These are phyloP conservation scores for Ceraclea dissimilis DNA, from an alignment of 2,888 invertebrate genomes.

Conservation along the genomic window DNA sequence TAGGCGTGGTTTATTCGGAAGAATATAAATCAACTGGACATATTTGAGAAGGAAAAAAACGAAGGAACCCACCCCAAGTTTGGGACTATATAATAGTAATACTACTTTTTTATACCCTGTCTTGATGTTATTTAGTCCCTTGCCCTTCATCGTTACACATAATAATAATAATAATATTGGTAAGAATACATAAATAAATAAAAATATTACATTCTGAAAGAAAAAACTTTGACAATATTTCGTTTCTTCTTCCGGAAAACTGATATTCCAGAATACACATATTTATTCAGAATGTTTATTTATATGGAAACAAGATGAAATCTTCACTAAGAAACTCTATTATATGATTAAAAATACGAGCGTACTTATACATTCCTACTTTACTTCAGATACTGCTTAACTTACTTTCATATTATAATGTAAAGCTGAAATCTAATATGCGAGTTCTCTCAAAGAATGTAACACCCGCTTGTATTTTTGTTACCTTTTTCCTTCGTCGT, in stretches of 20 bases:
- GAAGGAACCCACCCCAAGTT: neutral
- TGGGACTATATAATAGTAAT: neutral
- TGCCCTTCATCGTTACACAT: neutral
- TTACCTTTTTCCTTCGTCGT: no score
- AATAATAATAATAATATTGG: neutral
- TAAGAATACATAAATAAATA: neutral
- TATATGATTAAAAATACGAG: neutral
- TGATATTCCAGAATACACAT: neutral
- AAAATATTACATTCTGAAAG: neutral
- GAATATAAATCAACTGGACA: constrained; percentile 23
- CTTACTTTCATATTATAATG: no score
- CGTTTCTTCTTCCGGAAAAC: neutral
- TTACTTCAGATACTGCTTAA: no score
- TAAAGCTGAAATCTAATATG: no score
- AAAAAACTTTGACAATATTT: constrained; percentile 6
- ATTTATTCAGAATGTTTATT: constrained; percentile 1
- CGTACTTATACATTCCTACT: no score
- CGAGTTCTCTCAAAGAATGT: no score
- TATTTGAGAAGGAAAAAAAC: neutral
- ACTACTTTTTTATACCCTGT: no score
- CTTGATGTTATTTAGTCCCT: neutral
- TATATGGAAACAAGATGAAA: constrained; percentile 1
- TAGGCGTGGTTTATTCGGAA: constrained; percentile 20
- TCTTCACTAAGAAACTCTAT: neutral
- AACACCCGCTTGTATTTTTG: no score